These are phyloP conservation scores for Caenorhabditis zanzibari DNA, from an alignment of 2,888 invertebrate genomes.

Conservation along the genomic window DNA sequence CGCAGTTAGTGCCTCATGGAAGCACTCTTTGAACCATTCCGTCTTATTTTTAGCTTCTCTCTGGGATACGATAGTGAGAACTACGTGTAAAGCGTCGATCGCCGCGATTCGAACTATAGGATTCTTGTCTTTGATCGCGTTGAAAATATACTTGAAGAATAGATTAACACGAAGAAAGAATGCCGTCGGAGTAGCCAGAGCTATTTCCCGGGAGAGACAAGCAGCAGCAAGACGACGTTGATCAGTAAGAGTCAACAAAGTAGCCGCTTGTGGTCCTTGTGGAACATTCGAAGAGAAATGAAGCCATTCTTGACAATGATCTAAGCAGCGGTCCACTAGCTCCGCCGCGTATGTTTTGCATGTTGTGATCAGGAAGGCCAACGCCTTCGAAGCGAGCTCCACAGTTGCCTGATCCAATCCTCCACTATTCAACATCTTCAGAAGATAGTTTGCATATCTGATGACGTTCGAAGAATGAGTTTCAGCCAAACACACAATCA, in stretches of 20 bases:
- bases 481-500: constrained; percentile 75
- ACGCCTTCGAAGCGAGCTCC: constrained; percentile 96
- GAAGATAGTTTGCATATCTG: constrained; percentile 70
- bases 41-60: constrained; percentile 95
- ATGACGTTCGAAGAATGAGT: constrained; percentile 62
- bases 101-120: constrained; percentile 94
- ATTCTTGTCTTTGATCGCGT: constrained; percentile 81
- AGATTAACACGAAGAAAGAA: constrained; percentile 88
- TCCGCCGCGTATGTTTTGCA: constrained; percentile 94
- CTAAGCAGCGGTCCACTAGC: constrained; percentile 98
- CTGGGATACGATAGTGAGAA: constrained; percentile 95
- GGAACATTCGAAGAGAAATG: constrained; percentile 85
- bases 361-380: constrained; percentile 90
- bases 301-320: constrained; percentile 96
- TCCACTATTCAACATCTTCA: constrained; percentile 61
- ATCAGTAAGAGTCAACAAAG: constrained; percentile 26
- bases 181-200: constrained; percentile 96
- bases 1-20: constrained; percentile 90
- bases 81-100: constrained; percentile 94
- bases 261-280: not conserved
- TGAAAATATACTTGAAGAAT: constrained; percentile 84
- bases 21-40: constrained; percentile 91
- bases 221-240: constrained; percentile 68
- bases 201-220: constrained; percentile 93
- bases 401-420: constrained; percentile 87